Evolutionary conservation across 2,888 invertebrate species (phyloP), one percentile per base, ranked within the genome.

Genomic region (Hirtodrosophila histrioides): DNA sequence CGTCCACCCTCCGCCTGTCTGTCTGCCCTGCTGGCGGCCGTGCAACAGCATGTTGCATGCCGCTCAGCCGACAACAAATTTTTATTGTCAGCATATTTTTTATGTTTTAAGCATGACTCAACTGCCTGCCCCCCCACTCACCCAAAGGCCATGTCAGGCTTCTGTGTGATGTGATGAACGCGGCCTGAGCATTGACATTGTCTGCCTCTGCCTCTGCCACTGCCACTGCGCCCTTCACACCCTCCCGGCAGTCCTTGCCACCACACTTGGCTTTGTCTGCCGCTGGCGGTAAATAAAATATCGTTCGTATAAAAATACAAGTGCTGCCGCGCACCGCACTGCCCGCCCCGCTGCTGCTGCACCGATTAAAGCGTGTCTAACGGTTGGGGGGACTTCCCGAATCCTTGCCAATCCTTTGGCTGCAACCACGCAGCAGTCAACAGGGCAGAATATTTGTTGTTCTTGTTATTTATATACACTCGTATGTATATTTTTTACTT

Each of bases 221-320:
- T 35, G 17, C 41, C 4, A 17, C 17, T 17, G 17, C 17, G 1
- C 17, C 2, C 17, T 17, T 17, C 17, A 17, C 37, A 8, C 1
- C 48, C 12, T 12, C 23, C 9, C 24, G 24, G 33, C 24, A 7
- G 44, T 50, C 48, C 10, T 27, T 40, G 40, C 11, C 62, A 17
- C 57, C 51, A 37, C 17, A 62, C 49, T 58, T 51, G 37, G 58
- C 60, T 35, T 69, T 78, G 85, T 86, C 85, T 88, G 86, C 88
- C 80, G 72, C 70, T 78, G 82, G 88, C 89, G 77, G 86, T 89
- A 88, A 89, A 88, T 89, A 87, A 85, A 87, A 85, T 86, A 86
- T 79, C 67, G 71, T 65, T 72, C 46, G 60, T 70, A 75, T 82
- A 80, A 80, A 83, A 84, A 84, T 68, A 75, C 70, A 70, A 71